Evolutionary conservation across 2,797 vertebrate species (phyloP).

Genomic region (Champsocephalus gunnari): DNA sequence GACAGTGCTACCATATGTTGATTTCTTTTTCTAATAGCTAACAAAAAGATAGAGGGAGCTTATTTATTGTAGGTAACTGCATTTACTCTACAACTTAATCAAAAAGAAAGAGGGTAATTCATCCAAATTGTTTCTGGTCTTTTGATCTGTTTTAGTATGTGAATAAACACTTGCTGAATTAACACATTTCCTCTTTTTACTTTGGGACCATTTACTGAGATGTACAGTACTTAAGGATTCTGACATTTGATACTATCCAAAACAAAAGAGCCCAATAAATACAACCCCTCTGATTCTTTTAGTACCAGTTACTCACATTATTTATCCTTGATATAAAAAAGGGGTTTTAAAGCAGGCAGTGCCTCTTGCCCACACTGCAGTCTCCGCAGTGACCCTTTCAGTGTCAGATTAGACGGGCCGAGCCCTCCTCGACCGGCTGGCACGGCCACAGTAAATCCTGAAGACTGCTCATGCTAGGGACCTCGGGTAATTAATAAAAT

Average conservation of each 20-base stretch:
- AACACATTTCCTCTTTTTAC: conserved; percentile 3
- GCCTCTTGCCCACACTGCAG: conserved; percentile 45
- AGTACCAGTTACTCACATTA: conserved; percentile 1
- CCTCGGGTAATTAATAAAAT: conserved; percentile 89
- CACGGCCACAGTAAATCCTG: conserved; percentile 86
- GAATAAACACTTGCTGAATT: conserved; percentile 17
- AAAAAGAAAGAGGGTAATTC: conserved; percentile 26
- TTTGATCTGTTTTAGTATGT: conserved; percentile 15
- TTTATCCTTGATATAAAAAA: conserved; percentile 12
- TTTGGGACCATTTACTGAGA: conserved; percentile 9
- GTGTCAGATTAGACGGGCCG: conserved; percentile 73
- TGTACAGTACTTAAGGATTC: neutral
- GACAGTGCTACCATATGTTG: conserved; percentile 79
- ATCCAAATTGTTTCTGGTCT: conserved; percentile 22
- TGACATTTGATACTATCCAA: conserved; percentile 1
- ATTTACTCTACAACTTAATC: conserved; percentile 28
- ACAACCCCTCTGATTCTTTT: conserved; percentile 3
- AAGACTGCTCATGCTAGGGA: conserved; percentile 81
- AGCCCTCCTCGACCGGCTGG: conserved; percentile 79
- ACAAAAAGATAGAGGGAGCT: conserved; percentile 61
- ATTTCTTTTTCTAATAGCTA: conserved; percentile 73
- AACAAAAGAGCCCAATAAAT: conserved; percentile 8
- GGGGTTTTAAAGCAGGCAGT: conserved; percentile 49
- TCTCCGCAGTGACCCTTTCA: conserved; percentile 75
- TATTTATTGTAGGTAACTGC: conserved; percentile 53